Evolutionary conservation across 2,797 vertebrate genomes (phyloP), one percentile per base, ranked within the genome.

Genomic region (Spatula clypeata): DNA sequence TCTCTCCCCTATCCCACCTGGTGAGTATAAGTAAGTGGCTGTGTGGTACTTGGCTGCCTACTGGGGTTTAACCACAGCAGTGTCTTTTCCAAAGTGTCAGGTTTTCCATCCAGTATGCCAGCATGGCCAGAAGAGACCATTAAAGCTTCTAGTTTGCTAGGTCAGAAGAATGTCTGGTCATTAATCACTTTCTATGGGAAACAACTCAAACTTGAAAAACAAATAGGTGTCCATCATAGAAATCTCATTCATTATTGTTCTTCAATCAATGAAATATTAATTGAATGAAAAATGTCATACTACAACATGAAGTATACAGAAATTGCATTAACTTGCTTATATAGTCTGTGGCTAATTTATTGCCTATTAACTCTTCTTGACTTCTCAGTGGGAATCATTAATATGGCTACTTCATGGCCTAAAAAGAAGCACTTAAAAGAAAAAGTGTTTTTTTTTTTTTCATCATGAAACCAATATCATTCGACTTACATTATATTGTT

Each of bases 231-330:
- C 27, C 26, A 60, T 94, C 51, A 80, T 92, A 84, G 91, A 92
- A 92, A 75, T 61, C 61, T 70, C 42, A 93, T 95, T 93, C 67
- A 93, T 45, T 80, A 80, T 81, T 91, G 67, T 93, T 93, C 31
- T 90, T 60, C 65, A 70, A 79, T 85, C 65, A 94, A 81, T 5
- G 5, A 93, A 95, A 88, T 79, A 73, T 76, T 80, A 91, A 92
- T 88, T 16, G 87, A 94, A 92, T 55, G 1, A 85, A 91, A 94
- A 54, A 40, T 93, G 91, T 94, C 86, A 45, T 45, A 20, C 44
- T 91, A 58, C 27, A 66, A 5, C 73, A 87, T 85, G 65, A 94
- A 72, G 61, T 69, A 45, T 58, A 70, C 76, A 93, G 62, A 81
- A 93, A 85, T 67, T 83, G 2, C 36, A 89, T 55, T 87, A 83